phyloP scores from a whole-genome alignment of 1,140 invertebrate species.

The Drosophila nigromelanica region DNA sequence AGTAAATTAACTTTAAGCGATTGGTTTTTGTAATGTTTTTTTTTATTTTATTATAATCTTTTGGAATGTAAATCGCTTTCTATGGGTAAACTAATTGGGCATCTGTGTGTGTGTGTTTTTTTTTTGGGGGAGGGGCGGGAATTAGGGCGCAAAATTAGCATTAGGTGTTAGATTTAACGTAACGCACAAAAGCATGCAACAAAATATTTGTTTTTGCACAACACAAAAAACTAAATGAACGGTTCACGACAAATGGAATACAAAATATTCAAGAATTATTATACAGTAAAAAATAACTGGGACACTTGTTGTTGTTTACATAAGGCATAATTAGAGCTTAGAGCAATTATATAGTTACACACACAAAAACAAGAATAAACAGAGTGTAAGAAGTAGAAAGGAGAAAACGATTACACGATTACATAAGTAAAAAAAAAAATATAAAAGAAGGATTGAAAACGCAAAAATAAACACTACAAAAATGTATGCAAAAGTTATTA shows the following conservation, averaged over 20 bases:
- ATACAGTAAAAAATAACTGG: constrained; percentile 20
- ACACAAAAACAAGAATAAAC: constrained; percentile 2
- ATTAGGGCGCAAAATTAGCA: constrained; percentile 8
- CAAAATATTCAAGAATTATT: constrained; percentile 12
- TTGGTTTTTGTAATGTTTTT: not conserved
- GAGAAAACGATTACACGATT: constrained; percentile 39
- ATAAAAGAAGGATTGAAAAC: constrained; percentile 40
- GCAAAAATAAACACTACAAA: constrained; percentile 73
- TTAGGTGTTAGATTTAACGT: constrained; percentile 32
- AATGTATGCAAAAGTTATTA: constrained; percentile 74
- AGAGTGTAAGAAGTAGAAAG: constrained; percentile 11
- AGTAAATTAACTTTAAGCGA: not conserved
- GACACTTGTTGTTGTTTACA: constrained; percentile 2
- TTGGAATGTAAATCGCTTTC: constrained; percentile 35
- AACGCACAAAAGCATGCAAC: constrained; percentile 65
- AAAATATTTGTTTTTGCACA: constrained; percentile 24
- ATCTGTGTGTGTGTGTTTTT: not conserved
- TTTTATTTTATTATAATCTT: not conserved
- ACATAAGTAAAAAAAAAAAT: constrained; percentile 25
- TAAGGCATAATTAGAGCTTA: not conserved
- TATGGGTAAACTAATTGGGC: not conserved
- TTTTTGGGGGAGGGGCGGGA: not conserved
- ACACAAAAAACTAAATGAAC: not conserved
- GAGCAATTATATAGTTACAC: not conserved
- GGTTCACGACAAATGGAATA: constrained; percentile 19